Percentiles rank a stretch among this genome's conserved stretches.
phyloP scores from a whole-genome alignment of 2,113 vertebrate species.

The Xyrauchen texanus region DNA sequence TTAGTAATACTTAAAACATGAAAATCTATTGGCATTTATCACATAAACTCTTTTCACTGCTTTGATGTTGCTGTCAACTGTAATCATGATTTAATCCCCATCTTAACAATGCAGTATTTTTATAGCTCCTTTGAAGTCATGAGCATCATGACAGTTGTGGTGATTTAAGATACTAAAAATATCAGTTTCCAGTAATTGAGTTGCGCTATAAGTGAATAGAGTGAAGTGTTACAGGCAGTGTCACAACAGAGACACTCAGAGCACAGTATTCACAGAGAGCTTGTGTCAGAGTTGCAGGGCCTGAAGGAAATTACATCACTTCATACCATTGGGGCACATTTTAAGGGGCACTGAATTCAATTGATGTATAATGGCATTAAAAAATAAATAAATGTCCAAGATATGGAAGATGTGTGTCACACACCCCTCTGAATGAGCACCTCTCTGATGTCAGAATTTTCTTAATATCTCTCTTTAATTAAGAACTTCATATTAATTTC shows the following conservation, averaged over 20 bases:
- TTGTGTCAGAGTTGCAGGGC: slow-evolving; percentile 40
- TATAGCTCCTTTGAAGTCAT: slow-evolving; percentile 61
- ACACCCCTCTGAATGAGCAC: not conserved
- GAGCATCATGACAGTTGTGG: slow-evolving; percentile 59
- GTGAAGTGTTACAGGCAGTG: slow-evolving; percentile 47
- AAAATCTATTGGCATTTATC: slow-evolving; percentile 50
- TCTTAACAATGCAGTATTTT: slow-evolving; percentile 58
- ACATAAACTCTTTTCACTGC: slow-evolving; percentile 28
- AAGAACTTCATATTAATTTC: too few relatives aligned
- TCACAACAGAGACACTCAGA: slow-evolving; percentile 30
- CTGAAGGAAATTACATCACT: slow-evolving; percentile 40
- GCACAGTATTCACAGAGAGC: slow-evolving; percentile 53
- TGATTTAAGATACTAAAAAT: slow-evolving; percentile 64
- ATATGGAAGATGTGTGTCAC: not conserved
- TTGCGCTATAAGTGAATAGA: slow-evolving; percentile 55
- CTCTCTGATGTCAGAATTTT: slow-evolving; percentile 5
- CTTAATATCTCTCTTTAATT: not conserved
- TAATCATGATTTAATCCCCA: slow-evolving; percentile 58
- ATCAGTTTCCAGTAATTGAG: slow-evolving; percentile 54
- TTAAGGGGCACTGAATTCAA: slow-evolving; percentile 34
- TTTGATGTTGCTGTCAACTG: slow-evolving; percentile 54
- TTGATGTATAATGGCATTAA: slow-evolving; percentile 14
- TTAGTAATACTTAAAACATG: slow-evolving; percentile 31
- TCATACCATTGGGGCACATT: slow-evolving; percentile 40
- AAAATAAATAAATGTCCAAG: too few relatives aligned